A percentile compares a stretch with the other conserved stretches of the same genome.
phyloP scores from a whole-genome alignment of 2,797 vertebrate species.

The Scolopax rusticola region DNA sequence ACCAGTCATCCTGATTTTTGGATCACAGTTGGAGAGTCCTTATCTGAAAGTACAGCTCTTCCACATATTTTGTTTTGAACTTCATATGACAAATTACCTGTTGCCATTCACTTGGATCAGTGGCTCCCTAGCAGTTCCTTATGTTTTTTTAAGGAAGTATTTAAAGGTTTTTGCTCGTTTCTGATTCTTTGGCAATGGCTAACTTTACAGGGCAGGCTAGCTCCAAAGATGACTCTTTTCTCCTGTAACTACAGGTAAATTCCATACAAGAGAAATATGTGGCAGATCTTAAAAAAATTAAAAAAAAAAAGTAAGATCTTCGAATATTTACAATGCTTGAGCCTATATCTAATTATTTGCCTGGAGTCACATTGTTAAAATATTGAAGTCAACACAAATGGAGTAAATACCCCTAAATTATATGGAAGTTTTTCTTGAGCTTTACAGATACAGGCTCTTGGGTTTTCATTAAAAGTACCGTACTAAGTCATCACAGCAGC shows the following conservation, averaged over 20 bases:
- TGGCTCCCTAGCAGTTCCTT: not conserved
- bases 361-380: not conserved
- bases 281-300: not conserved
- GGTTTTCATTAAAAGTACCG: not conserved
- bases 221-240: not conserved
- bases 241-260: not conserved
- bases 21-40: not conserved
- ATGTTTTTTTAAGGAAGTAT: not conserved
- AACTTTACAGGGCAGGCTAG: not conserved
- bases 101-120: not conserved
- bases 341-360: not conserved
- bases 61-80: not conserved
- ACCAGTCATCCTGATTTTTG: not conserved
- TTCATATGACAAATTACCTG: not conserved
- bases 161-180: not conserved
- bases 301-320: not conserved
- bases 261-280: not conserved
- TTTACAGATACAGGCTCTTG: not conserved
- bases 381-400: not conserved
- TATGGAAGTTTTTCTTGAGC: not conserved
- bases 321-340: not conserved
- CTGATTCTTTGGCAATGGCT: not conserved
- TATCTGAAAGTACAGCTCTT: not conserved
- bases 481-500: not conserved
- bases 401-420: not conserved